Evolutionary conservation across 2,113 vertebrate species (phyloP).

Genomic region (Mirounga angustirostris): DNA sequence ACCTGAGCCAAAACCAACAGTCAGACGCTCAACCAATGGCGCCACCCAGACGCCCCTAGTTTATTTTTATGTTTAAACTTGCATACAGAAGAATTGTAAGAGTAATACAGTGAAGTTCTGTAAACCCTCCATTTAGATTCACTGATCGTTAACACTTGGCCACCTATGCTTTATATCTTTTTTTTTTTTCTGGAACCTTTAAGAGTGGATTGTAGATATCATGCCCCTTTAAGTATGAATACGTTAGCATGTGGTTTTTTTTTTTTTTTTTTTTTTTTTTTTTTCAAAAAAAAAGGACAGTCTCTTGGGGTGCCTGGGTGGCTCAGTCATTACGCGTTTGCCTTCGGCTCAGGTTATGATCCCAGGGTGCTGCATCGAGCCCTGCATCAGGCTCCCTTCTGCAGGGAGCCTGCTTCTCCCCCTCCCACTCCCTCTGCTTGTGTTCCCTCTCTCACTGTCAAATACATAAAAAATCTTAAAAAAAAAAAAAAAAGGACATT

Average conservation of each 20-base stretch:
- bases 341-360: no score
- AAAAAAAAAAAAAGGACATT: not conserved
- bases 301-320: not conserved
- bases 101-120: not conserved
- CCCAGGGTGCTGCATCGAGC: no score
- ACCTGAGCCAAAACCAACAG: not conserved
- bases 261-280: not conserved
- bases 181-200: not conserved
- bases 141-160: not conserved
- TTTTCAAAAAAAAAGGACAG: not conserved
- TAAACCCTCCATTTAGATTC: not conserved
- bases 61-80: not conserved
- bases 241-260: not conserved
- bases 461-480: no score
- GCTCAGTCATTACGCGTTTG: no score
- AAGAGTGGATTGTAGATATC: not conserved
- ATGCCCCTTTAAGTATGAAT: not conserved
- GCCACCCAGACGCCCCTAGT: not conserved
- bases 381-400: no score
- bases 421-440: no score
- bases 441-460: no score
- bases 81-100: not conserved
- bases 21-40: not conserved
- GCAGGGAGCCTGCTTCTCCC: no score
- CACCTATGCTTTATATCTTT: not conserved